These are phyloP conservation scores for Tubulanus polymorphus DNA, from an alignment of 2,888 invertebrate genomes.

Conservation along the genomic window DNA sequence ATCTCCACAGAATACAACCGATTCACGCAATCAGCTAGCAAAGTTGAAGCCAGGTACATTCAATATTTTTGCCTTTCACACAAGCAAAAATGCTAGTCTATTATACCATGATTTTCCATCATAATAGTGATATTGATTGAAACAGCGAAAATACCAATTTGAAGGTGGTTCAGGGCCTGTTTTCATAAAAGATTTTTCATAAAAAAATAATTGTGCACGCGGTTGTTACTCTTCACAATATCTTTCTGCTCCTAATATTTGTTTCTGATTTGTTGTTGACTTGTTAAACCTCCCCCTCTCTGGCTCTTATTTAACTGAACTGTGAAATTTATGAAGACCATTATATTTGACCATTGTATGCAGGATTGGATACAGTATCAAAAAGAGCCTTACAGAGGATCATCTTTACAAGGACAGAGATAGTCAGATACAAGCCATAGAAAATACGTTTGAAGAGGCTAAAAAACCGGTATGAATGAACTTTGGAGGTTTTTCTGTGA, in stretches of 20 bases:
- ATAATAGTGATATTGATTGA: constrained; percentile 7
- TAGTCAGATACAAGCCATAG: constrained; percentile 94
- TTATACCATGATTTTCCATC: neutral
- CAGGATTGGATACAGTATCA: constrained; percentile 90
- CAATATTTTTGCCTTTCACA: constrained; percentile 5
- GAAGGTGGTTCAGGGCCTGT: no score
- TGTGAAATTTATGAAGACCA: no score
- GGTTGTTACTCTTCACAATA: no score
- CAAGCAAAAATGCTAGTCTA: neutral
- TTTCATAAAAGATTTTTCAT: no score
- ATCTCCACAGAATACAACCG: constrained; percentile 98
- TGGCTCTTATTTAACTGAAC: no score
- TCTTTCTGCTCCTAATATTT: no score
- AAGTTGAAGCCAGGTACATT: constrained; percentile 86
- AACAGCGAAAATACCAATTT: no score
- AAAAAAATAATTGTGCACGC: no score
- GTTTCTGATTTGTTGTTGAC: no score
- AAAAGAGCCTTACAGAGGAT: constrained; percentile 83
- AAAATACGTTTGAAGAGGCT: constrained; percentile 92
- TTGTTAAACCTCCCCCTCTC: no score
- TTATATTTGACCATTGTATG: no score
- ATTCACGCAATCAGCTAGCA: constrained; percentile 87
- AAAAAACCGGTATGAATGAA: constrained; percentile 55
- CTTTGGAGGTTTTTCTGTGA: neutral
- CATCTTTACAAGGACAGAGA: constrained; percentile 94